Percentiles rank a stretch among this genome's conserved stretches.
These are phyloP conservation scores for Emydocephalus ijimae DNA, from an alignment of 2,113 vertebrate species.

Conservation along the genomic window DNA sequence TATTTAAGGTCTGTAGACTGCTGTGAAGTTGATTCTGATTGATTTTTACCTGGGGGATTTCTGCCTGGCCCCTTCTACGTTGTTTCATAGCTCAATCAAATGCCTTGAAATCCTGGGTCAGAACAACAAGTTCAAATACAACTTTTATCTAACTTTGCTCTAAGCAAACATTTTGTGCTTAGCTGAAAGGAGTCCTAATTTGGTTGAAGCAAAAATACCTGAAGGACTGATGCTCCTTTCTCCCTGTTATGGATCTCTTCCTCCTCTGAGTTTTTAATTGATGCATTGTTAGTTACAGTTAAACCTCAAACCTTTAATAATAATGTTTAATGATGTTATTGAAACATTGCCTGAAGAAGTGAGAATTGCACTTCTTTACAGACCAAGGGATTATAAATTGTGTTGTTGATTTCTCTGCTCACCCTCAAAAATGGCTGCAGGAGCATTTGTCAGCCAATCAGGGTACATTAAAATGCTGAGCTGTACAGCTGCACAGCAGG, in stretches of 20 bases:
- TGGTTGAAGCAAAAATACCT: background rate
- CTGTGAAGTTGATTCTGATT: background rate
- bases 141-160: background rate
- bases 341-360: background rate
- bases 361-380: background rate
- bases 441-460: background rate
- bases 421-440: background rate
- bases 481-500: background rate
- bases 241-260: background rate
- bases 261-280: background rate
- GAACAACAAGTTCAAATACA: background rate
- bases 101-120: background rate
- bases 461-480: slow-evolving; percentile 4
- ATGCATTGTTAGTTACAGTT: background rate
- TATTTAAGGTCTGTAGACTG: background rate
- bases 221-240: background rate
- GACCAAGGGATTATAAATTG: background rate
- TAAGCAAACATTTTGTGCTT: background rate
- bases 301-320: background rate
- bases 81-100: background rate
- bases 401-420: background rate
- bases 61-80: background rate
- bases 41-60: background rate
- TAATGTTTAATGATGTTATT: background rate
- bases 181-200: background rate